Conservation (phyloP, 1,140 invertebrate species). For the Cyrtorhinus lividipennis region DNA sequence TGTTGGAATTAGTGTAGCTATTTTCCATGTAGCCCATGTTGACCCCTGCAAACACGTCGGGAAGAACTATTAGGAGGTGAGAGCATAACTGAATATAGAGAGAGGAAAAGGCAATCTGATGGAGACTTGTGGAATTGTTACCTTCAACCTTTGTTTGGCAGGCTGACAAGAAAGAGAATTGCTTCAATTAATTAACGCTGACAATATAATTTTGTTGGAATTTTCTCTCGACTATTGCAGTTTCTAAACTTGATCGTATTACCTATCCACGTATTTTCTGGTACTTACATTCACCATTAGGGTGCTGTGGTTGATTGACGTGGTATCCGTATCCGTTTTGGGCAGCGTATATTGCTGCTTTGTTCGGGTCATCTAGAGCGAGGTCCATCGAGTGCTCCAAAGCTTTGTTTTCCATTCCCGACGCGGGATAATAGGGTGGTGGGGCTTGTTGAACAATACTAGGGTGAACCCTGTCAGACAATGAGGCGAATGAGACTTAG, state of each 20-base stretch:
- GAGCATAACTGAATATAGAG: slow-evolving; percentile 5
- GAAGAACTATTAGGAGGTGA: slow-evolving; percentile 8
- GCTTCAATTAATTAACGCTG: no score
- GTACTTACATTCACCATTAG: slow-evolving; percentile 55
- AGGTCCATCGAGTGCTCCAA: slow-evolving; percentile 73
- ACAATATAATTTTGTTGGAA: no score
- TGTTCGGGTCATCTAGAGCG: slow-evolving; percentile 61
- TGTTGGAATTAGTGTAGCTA: slow-evolving; percentile 82
- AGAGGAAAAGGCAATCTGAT: background rate
- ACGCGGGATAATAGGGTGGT: slow-evolving; percentile 67
- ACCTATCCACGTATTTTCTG: no score
- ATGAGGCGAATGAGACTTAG: no score
- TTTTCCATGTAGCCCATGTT: slow-evolving; percentile 82
- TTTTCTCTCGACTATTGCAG: no score
- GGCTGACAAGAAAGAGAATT: slow-evolving; percentile 21
- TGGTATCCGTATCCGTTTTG: slow-evolving; percentile 76
- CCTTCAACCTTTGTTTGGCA: slow-evolving; percentile 17
- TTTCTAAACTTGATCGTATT: no score
- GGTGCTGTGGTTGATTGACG: slow-evolving; percentile 32
- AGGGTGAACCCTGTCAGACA: slow-evolving; percentile 49
- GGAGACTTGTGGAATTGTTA: no score
- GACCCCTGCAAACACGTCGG: slow-evolving; percentile 39
- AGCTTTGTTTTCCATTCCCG: slow-evolving; percentile 81
- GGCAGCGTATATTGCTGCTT: slow-evolving; percentile 62
- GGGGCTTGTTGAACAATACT: slow-evolving; percentile 64